Conservation (phyloP, 2,113 vertebrate species). For the Hippocampus zosterae region DNA sequence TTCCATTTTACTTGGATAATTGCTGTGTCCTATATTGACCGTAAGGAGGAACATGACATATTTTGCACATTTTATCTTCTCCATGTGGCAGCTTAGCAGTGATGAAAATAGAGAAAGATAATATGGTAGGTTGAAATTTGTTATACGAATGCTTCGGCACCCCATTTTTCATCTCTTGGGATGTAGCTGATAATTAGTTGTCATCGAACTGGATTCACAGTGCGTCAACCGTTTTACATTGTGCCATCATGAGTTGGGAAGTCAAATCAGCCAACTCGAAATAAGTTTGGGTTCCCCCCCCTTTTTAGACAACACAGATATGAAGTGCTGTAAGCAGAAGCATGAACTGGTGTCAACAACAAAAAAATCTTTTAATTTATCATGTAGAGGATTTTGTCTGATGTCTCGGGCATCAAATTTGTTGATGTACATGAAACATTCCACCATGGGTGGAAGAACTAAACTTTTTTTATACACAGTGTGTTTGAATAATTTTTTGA, state of each 20-base stretch:
- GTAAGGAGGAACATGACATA: slow-evolving; percentile 70
- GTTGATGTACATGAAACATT: slow-evolving; percentile 42
- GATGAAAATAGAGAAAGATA: slow-evolving; percentile 24
- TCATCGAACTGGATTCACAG: not conserved
- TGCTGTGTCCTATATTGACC: slow-evolving; percentile 49
- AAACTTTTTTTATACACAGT: slow-evolving; percentile 53
- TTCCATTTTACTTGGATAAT: slow-evolving; percentile 45
- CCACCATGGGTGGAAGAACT: slow-evolving; percentile 53
- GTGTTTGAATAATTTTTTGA: slow-evolving; percentile 60
- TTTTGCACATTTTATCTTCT: slow-evolving; percentile 94
- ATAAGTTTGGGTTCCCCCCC: not conserved
- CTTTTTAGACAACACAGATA: slow-evolving; percentile 9
- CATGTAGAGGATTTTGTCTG: slow-evolving; percentile 37
- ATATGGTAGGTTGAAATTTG: slow-evolving; percentile 12
- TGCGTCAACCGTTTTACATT: not conserved
- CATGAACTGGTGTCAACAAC: slow-evolving; percentile 28
- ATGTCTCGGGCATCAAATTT: slow-evolving; percentile 36
- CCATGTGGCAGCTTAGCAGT: slow-evolving; percentile 88
- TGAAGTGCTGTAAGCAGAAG: not conserved
- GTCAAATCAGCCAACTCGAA: not conserved
- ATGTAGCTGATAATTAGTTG: slow-evolving; percentile 5
- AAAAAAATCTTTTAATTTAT: slow-evolving; percentile 37
- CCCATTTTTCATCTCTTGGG: not conserved
- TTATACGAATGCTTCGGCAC: slow-evolving; percentile 35
- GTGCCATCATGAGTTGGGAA: not conserved